Base-by-base conservation (phyloP, 2,888 invertebrate species). In the Phalangium opilio region DNA sequence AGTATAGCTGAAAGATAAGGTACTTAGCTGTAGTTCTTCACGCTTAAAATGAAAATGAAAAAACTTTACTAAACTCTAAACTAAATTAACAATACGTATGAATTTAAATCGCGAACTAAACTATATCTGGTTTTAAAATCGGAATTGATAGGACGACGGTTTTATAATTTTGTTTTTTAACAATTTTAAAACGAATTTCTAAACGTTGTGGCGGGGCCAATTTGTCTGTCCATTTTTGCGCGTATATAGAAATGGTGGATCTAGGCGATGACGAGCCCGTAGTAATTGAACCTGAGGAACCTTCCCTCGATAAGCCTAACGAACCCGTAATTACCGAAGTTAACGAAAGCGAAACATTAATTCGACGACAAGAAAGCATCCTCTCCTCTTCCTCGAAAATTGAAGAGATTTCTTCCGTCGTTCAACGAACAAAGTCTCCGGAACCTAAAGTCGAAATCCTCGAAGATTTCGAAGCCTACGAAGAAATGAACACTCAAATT, bases 401-500 rank as follows among this genome's bases (percentile, higher is more conserved):
- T 4, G 27, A 27, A 27, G 27, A 27, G 8, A 27, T 27, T 34
- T 36, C 34, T 15, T 18, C 20, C 33, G 17, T 36, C 20, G 34
- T 20, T 33, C 27, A 8, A 8, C 4, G 4, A 7, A 8, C 8
- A 4, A 27, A 27, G 27, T 27, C 27, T 12, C 46, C 44, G 15
- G 48, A 52, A 39, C 49, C 54, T 11, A 52, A 50, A 52, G 54
- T 53, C 8, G 53, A 57, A 47, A 45, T 49, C 12, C 20, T 52
- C 5, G 55, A 51, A 47, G 53, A 56, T 42, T 51, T 49, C 17
- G 56, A 55, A 35, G 53, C 52, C 7, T 51, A 50, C 35, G 56
- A 52, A 49, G 52, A 55, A 45, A 50, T 52, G 49, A 54, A 52
- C 39, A 57, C 56, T 19, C 50, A 52, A 2, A 45, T 55, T 14